Base-by-base conservation (phyloP, 2,888 invertebrate genomes). In the Dicyrtomina minuta region DNA sequence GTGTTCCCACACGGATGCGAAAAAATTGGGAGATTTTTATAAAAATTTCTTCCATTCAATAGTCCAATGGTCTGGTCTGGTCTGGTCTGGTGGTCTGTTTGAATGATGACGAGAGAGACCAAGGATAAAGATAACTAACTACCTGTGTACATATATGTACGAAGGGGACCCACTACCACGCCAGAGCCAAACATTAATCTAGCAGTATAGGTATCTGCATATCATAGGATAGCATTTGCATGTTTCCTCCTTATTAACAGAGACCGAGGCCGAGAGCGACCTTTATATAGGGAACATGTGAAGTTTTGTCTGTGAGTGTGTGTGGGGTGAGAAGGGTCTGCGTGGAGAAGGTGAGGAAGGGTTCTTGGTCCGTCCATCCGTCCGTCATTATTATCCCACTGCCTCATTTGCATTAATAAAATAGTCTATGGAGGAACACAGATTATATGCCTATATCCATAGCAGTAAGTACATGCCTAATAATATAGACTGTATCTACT, bases 1-100 rank as follows among this genome's bases (percentile, higher is more conserved):
- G 72, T 41, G 72, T 74, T 74, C 74, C 74, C 74, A 74, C 74
- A 74, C 53, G 10, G 60, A 61, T 68, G 68, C 46, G 44, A 66
- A 70, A 74, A 74, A 74, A 74, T 70, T 67, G 41, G 39, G 24
- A 43, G 33, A 70, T 72, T 74, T 74, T 74, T 71, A 71, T 67
- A 71, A 74, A 74, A 74, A 67, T 70, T 44, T 39, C 55, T 53
- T 59, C 62, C 43, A 53, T 56, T 69, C 55, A 55, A 24, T 15
- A 20, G 55, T 22, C 33, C 33, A 33, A 33, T 33, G 33, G 33
- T 33, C 33, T 33, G 33, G 59, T n/a, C n/a, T 59, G 33, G 33
- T 33, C 33, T 33, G 33, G 22, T n/a, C 8, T 24, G 59, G 15
- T 64, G 64, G 51, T n/a, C 27, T 53, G 53, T 41, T n/a, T 39